Conservation (phyloP, 35 echinoderm and acorn worm species). For the Holothuria glaberrima region DNA sequence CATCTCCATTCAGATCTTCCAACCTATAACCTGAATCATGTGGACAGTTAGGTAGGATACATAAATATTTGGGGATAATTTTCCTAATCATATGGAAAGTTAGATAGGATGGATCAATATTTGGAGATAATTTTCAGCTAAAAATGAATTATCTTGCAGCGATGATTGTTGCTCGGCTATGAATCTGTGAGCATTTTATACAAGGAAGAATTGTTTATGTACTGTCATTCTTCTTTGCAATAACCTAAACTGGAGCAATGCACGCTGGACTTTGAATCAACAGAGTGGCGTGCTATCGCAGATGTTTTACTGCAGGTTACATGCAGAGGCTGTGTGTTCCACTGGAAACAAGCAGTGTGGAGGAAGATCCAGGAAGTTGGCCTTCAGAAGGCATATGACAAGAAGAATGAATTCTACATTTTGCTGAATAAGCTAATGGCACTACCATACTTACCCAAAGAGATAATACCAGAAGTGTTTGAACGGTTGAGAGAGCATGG, state of each 20-base stretch:
- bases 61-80: no score
- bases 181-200: background rate
- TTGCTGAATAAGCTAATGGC: background rate
- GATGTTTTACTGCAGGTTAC: conserved; percentile 45
- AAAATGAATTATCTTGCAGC: no score
- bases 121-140: background rate
- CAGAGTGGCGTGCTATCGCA: conserved; percentile 33
- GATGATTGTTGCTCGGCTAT: no score
- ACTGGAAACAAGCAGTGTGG: conserved; percentile 77
- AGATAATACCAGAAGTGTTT: background rate
- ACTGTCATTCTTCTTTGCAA: background rate
- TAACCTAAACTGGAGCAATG: conserved; percentile 1
- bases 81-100: background rate
- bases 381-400: background rate
- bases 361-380: conserved; percentile 29
- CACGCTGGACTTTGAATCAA: conserved; percentile 62
- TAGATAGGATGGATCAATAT: no score
- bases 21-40: no score
- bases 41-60: no score
- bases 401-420: background rate
- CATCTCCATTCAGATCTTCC: no score
- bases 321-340: conserved; percentile 51
- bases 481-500: background rate
- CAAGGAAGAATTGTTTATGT: background rate
- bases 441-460: background rate